Evolutionary conservation across 2,888 invertebrate species (phyloP).

Genomic region (Chymomyza amoena): DNA sequence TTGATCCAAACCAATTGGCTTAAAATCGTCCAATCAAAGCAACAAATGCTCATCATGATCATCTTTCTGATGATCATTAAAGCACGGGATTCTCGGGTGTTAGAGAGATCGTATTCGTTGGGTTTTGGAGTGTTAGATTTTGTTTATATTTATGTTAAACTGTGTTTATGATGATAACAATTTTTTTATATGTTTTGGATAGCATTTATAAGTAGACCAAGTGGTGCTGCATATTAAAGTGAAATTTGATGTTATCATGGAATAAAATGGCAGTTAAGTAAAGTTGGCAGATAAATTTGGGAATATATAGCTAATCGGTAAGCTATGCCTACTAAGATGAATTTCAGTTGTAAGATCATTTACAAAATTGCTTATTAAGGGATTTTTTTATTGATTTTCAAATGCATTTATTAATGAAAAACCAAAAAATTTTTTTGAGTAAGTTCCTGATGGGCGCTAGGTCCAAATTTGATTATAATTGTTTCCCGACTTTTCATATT

Average conservation of each 20-base stretch:
- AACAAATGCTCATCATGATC: background rate
- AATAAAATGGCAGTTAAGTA: background rate
- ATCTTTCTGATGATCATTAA: background rate
- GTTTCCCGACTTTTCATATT: too few species aligned
- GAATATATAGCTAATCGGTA: too few species aligned
- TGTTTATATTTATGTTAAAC: background rate
- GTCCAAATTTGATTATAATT: too few species aligned
- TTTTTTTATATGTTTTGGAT: too few species aligned
- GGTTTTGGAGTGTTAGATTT: background rate
- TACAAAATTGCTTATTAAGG: too few species aligned
- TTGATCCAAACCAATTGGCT: slow-evolving; percentile 44
- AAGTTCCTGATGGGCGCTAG: too few species aligned
- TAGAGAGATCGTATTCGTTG: background rate
- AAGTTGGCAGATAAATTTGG: background rate
- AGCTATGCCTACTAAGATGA: too few species aligned
- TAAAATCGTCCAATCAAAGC: slow-evolving; percentile 19
- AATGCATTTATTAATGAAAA: too few species aligned
- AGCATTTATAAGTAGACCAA: background rate
- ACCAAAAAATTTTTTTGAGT: too few species aligned
- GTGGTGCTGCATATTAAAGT: background rate
- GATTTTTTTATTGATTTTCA: too few species aligned
- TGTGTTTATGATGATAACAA: background rate
- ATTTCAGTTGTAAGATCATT: too few species aligned
- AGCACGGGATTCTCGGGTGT: background rate
- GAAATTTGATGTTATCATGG: background rate